Conservation (phyloP, 2,113 vertebrate genomes). For the Riparia riparia region DNA sequence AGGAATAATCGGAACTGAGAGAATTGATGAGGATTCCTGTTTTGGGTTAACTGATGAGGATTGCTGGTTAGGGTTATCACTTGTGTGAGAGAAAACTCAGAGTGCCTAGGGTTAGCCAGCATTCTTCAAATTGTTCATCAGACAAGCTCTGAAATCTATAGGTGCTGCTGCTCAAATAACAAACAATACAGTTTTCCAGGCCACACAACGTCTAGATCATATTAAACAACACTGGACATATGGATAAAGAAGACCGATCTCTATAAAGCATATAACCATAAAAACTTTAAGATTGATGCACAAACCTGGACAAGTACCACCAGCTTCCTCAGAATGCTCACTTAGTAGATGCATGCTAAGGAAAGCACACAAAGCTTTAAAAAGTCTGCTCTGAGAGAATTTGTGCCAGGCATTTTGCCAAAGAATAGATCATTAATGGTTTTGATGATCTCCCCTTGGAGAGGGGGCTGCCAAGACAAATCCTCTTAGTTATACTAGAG, state of each 20-base stretch:
- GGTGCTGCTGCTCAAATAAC: background rate
- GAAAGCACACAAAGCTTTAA: slow-evolving; percentile 17
- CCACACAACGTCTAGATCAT: background rate
- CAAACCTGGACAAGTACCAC: background rate
- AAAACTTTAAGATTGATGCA: background rate
- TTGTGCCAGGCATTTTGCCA: slow-evolving; percentile 50
- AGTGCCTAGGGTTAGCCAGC: background rate
- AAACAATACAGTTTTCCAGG: background rate
- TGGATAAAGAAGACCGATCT: background rate
- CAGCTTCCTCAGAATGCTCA: background rate
- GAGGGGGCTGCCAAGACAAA: slow-evolving; percentile 55
- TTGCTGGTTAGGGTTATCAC: background rate
- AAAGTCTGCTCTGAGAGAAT: slow-evolving; percentile 29
- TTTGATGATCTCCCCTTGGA: slow-evolving; percentile 48
- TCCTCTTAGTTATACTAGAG: slow-evolving; percentile 49
- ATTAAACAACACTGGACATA: background rate
- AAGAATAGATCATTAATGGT: slow-evolving; percentile 43
- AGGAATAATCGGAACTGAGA: background rate
- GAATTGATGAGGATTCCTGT: background rate
- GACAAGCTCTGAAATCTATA: background rate
- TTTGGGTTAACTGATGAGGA: background rate
- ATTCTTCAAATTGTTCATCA: background rate
- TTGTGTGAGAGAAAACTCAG: background rate
- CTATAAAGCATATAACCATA: background rate
- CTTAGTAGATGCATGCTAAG: background rate